Percentiles rank a stretch among this genome's conserved stretches.
These are phyloP conservation scores for Harmothoe impar DNA, from an alignment of 2,888 invertebrate genomes.

Conservation along the genomic window DNA sequence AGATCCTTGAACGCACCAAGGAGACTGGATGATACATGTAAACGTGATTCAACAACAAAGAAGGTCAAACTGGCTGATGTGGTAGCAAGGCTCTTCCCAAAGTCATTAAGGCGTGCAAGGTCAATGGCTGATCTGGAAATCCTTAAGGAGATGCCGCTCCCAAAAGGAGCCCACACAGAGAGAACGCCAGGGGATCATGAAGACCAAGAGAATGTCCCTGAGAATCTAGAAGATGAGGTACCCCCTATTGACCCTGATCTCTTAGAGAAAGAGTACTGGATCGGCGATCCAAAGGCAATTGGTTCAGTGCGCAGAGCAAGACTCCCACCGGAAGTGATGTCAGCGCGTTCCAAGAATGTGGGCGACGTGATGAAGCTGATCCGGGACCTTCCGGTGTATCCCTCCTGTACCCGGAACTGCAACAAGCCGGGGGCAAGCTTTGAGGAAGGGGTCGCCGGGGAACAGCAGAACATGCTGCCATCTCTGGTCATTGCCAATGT, in stretches of 20 bases:
- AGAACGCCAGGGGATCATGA: not conserved
- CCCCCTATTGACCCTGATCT: not conserved
- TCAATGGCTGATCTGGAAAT: constrained; percentile 4
- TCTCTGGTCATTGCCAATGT: constrained; percentile 36
- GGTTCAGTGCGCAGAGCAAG: constrained; percentile 50
- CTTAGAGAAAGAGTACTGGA: not conserved
- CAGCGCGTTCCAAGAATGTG: constrained; percentile 22
- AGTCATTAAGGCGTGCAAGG: not conserved
- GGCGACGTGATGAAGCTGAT: constrained; percentile 46
- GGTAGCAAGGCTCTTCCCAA: not conserved
- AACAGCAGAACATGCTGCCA: constrained; percentile 27
- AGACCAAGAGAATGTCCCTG: not conserved
- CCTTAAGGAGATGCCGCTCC: not conserved
- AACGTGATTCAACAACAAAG: not conserved
- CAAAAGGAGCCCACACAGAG: not conserved
- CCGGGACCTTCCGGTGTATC: constrained; percentile 44
- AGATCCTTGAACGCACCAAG: not conserved
- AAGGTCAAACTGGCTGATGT: not conserved
- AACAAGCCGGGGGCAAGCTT: constrained; percentile 59
- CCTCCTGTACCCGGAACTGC: constrained; percentile 58
- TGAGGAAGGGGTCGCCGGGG: not conserved
- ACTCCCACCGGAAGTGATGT: constrained; percentile 46
- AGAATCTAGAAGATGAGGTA: not conserved
- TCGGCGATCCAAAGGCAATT: constrained; percentile 58
- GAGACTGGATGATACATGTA: not conserved